These are phyloP conservation scores for Aegypius monachus DNA, from an alignment of 2,113 vertebrate species.

Conservation along the genomic window DNA sequence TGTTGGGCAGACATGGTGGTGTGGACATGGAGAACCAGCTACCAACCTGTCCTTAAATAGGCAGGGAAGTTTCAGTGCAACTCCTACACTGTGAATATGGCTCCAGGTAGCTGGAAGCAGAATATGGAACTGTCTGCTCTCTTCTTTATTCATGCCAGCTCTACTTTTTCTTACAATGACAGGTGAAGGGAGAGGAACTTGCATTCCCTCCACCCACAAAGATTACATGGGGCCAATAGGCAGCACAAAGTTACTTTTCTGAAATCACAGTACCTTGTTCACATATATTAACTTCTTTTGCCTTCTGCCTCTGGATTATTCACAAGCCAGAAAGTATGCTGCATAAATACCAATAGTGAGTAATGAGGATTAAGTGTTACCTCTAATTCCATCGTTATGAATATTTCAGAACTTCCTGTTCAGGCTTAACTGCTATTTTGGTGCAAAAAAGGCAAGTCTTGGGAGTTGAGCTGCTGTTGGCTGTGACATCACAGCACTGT, in stretches of 20 bases:
- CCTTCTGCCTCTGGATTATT: slow-evolving; percentile 39
- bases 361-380: slow-evolving; percentile 52
- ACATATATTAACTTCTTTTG: not conserved
- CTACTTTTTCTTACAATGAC: not conserved
- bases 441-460: slow-evolving; percentile 40
- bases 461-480: slow-evolving; percentile 28
- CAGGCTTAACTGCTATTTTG: slow-evolving; percentile 64
- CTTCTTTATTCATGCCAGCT: not conserved
- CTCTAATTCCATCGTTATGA: slow-evolving; percentile 1
- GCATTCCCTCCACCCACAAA: not conserved
- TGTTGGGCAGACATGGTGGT: not conserved
- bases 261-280: not conserved
- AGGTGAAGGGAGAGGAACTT: not conserved
- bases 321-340: not conserved
- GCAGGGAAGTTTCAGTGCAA: rapidly evolving
- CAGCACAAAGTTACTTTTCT: not conserved
- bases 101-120: not conserved
- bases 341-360: slow-evolving; percentile 23
- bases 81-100: rapidly evolving
- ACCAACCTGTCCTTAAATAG: not conserved
- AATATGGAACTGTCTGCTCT: not conserved
- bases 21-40: not conserved
- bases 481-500: slow-evolving; percentile 27
- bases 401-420: slow-evolving; percentile 43
- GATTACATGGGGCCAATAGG: not conserved